A percentile compares a stretch with the other conserved stretches of the same genome.
Conservation (phyloP, 2,888 invertebrate species). For the Mylabris sibirica region DNA sequence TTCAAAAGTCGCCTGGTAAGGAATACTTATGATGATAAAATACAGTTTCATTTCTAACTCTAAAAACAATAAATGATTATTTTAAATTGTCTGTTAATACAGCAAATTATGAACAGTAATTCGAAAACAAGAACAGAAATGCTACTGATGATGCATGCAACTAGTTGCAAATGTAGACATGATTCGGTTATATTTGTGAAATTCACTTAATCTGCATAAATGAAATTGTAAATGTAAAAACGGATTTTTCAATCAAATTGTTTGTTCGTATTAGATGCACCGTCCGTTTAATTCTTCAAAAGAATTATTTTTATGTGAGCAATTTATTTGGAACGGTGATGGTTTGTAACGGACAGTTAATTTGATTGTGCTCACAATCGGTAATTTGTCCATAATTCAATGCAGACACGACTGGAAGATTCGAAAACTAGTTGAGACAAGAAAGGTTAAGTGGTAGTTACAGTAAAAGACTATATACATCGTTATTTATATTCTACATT, state of each 20-base stretch:
- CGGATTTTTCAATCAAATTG: neutral
- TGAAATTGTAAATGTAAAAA: neutral
- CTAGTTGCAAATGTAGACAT: neutral
- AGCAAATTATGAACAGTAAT: neutral
- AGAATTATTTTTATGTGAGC: neutral
- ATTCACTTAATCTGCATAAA: neutral
- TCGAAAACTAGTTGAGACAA: conserved; percentile 15
- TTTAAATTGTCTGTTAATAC: neutral
- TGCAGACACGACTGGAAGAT: conserved; percentile 4
- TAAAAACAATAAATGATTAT: too few species aligned
- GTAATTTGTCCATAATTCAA: conserved; percentile 23
- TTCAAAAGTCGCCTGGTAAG: neutral
- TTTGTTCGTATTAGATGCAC: neutral
- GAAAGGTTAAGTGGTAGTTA: conserved; percentile 25
- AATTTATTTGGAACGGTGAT: conserved; percentile 26
- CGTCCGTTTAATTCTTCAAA: neutral
- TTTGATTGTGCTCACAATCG: conserved; percentile 21
- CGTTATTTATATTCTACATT: conserved; percentile 45
- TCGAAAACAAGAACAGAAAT: neutral
- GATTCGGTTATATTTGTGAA: neutral
- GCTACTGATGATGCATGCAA: conserved; percentile 1
- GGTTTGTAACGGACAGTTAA: conserved; percentile 24
- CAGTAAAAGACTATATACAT: conserved; percentile 33
- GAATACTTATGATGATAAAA: too few species aligned
- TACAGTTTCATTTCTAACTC: too few species aligned